phyloP scores from a whole-genome alignment of 2,888 invertebrate species.

The Brachynemurus nebulosus region DNA sequence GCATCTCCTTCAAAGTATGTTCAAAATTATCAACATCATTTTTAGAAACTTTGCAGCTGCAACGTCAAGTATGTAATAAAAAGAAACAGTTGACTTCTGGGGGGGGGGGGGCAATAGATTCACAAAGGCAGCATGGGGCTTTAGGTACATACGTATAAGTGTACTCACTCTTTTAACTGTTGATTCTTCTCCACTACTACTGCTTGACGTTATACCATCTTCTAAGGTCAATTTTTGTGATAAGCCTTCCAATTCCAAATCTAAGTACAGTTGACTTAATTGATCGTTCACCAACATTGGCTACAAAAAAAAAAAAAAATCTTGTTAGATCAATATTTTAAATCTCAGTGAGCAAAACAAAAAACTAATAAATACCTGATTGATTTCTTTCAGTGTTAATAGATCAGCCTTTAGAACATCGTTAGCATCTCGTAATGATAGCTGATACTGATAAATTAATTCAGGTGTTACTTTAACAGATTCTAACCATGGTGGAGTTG shows the following conservation, averaged over 20 bases:
- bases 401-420: slow-evolving; percentile 50
- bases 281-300: slow-evolving; percentile 59
- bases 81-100: no score
- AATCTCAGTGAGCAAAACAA: not conserved
- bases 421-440: slow-evolving; percentile 38
- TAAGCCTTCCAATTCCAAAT: slow-evolving; percentile 49
- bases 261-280: slow-evolving; percentile 51
- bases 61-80: no score
- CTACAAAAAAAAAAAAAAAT: slow-evolving; percentile 29
- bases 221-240: slow-evolving; percentile 44
- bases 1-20: no score
- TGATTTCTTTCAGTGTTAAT: slow-evolving; percentile 36
- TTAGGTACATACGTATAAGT: no score
- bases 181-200: slow-evolving; percentile 28
- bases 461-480: slow-evolving; percentile 50
- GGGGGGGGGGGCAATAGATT: no score
- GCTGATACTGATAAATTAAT: slow-evolving; percentile 54
- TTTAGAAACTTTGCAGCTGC: no score
- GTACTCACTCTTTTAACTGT: no score
- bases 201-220: slow-evolving; percentile 44
- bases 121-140: no score
- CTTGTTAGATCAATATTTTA: not conserved
- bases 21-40: no score
- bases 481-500: slow-evolving; percentile 53
- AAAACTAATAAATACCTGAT: slow-evolving; percentile 34